phyloP scores from a whole-genome alignment of 2,797 vertebrate genomes.

The Enteromius radiatus region DNA sequence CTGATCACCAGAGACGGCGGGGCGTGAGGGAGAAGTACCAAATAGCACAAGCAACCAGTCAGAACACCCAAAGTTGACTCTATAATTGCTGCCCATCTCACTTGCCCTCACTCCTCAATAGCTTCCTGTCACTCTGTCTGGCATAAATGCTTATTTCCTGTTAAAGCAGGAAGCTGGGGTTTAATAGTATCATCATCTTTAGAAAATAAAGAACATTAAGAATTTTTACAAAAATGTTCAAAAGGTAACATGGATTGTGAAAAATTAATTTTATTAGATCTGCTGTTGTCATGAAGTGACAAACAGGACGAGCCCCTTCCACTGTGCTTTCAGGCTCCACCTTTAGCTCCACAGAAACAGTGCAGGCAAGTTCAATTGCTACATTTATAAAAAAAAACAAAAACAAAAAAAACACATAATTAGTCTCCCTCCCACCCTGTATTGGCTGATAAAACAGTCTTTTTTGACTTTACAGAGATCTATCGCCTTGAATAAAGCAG shows the following conservation, averaged over 20 bases:
- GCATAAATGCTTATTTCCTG: neutral
- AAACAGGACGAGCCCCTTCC: neutral
- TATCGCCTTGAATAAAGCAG: neutral
- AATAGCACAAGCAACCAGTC: slow-evolving; percentile 77
- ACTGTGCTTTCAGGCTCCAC: slow-evolving; percentile 1
- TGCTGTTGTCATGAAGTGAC: neutral
- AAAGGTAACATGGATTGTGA: neutral
- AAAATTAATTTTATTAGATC: slow-evolving; percentile 19
- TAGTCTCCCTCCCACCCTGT: too few species aligned
- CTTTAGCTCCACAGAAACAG: slow-evolving; percentile 16
- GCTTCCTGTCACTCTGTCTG: neutral
- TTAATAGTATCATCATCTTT: neutral
- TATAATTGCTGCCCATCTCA: neutral
- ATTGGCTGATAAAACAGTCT: too few species aligned
- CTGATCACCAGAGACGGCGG: slow-evolving; percentile 86
- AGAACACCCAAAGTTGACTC: slow-evolving; percentile 17
- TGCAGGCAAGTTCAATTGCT: neutral
- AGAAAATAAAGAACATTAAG: neutral
- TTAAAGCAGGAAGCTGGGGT: neutral
- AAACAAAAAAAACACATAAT: too few species aligned
- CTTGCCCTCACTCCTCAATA: neutral
- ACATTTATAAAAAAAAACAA: neutral
- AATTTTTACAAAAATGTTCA: neutral
- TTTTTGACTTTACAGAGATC: too few species aligned
- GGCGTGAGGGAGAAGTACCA: slow-evolving; percentile 87